Percentiles rank a stretch among this genome's conserved stretches.
Evolutionary conservation across 2,797 vertebrate species (phyloP).

Genomic region (Sebastes alutus): DNA sequence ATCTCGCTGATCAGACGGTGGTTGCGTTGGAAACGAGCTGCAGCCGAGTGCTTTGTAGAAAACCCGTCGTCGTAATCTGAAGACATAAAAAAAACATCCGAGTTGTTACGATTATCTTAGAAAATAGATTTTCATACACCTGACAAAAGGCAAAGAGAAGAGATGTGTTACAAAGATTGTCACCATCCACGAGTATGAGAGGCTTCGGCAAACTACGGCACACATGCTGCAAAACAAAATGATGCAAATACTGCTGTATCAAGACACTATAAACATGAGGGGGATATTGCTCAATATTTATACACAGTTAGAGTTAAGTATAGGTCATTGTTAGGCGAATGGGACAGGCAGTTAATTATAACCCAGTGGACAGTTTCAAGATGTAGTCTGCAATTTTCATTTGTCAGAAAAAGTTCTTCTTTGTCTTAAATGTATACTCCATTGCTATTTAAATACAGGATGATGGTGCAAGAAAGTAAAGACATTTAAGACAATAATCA

Average conservation of each 20-base stretch:
- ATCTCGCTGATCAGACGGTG: conserved; percentile 98
- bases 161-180: not conserved
- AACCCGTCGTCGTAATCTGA: conserved; percentile 97
- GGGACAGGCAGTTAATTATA: conserved; percentile 54
- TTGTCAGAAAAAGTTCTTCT: conserved; percentile 29
- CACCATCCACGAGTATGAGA: not conserved
- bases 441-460: conserved; percentile 28
- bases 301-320: conserved; percentile 30
- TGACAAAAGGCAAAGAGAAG: not conserved
- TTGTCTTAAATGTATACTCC: conserved; percentile 26
- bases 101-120: not conserved
- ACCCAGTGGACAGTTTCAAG: conserved; percentile 26
- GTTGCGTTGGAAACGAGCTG: conserved; percentile 96
- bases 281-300: conserved; percentile 51
- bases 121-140: not conserved
- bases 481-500: not conserved
- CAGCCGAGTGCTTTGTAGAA: conserved; percentile 96
- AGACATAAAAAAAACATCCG: conserved; percentile 14
- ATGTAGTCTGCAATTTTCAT: conserved; percentile 44
- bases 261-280: conserved; percentile 26
- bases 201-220: not conserved
- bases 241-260: conserved; percentile 22
- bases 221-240: conserved; percentile 7
- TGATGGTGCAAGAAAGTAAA: not conserved
- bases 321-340: conserved; percentile 43